phyloP scores from a whole-genome alignment of 2,113 vertebrate species.

The Caranx ignobilis region DNA sequence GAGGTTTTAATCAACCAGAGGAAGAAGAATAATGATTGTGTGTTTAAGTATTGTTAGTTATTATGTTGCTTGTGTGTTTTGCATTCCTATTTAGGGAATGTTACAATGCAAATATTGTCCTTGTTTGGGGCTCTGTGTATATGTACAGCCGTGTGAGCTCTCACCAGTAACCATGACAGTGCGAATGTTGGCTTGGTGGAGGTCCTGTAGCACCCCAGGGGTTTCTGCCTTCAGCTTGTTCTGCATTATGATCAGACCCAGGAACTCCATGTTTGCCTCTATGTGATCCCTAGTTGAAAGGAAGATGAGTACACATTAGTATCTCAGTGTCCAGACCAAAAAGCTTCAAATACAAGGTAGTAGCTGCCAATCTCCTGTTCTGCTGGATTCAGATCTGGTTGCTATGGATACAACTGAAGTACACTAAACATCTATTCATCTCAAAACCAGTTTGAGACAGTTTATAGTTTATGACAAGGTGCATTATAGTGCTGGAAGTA shows the following conservation, averaged over 20 bases:
- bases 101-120: neutral
- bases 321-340: neutral
- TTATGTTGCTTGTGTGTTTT: neutral
- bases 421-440: no score
- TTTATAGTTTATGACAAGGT: no score
- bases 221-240: conserved; percentile 97
- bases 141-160: conserved; percentile 12
- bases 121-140: neutral
- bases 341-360: neutral
- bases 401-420: no score
- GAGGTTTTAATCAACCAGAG: neutral
- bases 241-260: conserved; percentile 98
- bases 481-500: no score
- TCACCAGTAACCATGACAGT: conserved; percentile 98
- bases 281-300: conserved; percentile 88
- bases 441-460: no score
- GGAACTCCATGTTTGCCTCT: conserved; percentile 95
- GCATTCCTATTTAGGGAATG: neutral
- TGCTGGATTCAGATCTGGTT: no score
- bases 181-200: conserved; percentile 93
- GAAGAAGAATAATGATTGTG: neutral
- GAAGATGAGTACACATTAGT: neutral
- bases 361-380: neutral
- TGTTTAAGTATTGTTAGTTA: neutral
- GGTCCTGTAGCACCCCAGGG: conserved; percentile 91